Evolutionary conservation across 2,113 vertebrate species (phyloP), one percentile per base, ranked within the genome.

Genomic region (Catharus bicknelli): DNA sequence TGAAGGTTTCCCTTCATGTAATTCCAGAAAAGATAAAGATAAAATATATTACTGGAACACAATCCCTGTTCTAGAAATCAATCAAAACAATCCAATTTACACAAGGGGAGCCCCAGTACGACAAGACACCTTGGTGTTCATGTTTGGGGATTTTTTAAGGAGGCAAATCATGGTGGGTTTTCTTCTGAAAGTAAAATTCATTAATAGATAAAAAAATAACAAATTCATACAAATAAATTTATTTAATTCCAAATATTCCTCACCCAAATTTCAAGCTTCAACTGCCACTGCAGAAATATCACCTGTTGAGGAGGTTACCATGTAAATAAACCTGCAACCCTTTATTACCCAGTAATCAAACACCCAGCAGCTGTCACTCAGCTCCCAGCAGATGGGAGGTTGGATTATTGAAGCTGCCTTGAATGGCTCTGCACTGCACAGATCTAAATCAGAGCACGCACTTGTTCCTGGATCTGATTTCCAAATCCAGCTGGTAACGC

Each of bases 351-450:
- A 36, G 78, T 47, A 88, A 87, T 43, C 70, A 85, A 87, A 90
- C 7, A 5, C 51, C 58, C 87, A 90, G 75, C 88, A 88, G 79
- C 11, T 91, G 90, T 53, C 93, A 61, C 59, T 76, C 82, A 92
- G 45, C 78, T 68, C 57, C 29, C 25, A 50, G 43, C 5, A 21
- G 82, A 80, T 21, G 63, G 64, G 21, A 94, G 55, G 47, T 3
- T 40, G 74, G 58, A 40, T 85, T 51, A 75, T 54, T 47, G 32
- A 66, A 77, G 43, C 68, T 86, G 86, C 88, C 86, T 69, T 22
- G 34, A 58, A 70, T n/a, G 74, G 85, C 27, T 43, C 62, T 91
- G 82, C n/a, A 6, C 9, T 30, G 45, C 78, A 40, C 77, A 59
- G 2, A 40, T 21, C 69, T 25, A 67, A 63, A 59, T 5, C 57